Conservation (phyloP, 2,888 invertebrate species). For the Drosophila nr. perissopoda region DNA sequence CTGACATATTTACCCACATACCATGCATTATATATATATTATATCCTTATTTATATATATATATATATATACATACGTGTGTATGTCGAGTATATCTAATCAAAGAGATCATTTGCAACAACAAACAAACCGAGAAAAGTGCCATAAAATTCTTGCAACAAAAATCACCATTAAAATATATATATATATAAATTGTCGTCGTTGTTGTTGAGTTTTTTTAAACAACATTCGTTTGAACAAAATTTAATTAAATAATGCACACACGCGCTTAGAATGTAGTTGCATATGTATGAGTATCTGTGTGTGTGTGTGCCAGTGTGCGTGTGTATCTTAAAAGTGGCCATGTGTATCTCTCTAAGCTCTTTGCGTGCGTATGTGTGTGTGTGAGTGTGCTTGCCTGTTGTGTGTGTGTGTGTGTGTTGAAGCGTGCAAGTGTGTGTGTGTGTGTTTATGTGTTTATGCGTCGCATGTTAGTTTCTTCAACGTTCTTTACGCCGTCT, state of each 20-base stretch:
- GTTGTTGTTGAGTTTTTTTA: conserved; percentile 38
- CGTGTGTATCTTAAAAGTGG: conserved; percentile 23
- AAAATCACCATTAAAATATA: conserved; percentile 23
- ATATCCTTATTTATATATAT: background rate
- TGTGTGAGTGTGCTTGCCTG: conserved; percentile 2
- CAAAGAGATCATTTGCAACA: conserved; percentile 24
- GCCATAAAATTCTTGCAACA: conserved; percentile 24
- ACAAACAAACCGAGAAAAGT: conserved; percentile 25
- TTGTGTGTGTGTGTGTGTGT: conserved; percentile 9
- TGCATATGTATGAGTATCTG: conserved; percentile 8
- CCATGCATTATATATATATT: conserved; percentile 2
- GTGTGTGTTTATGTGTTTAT: conserved; percentile 41
- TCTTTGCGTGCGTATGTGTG: conserved; percentile 22
- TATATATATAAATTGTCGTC: conserved; percentile 31
- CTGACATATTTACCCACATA: conserved; percentile 18
- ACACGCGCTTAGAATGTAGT: conserved; percentile 48
- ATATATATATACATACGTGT: conserved; percentile 1
- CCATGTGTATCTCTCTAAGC: conserved; percentile 57
- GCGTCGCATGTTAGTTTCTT: conserved; percentile 67
- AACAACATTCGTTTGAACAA: conserved; percentile 27
- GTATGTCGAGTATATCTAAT: conserved; percentile 30
- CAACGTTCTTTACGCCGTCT: conserved; percentile 63
- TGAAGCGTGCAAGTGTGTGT: conserved; percentile 14
- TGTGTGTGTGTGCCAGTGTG: conserved; percentile 10
- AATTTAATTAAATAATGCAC: conserved; percentile 67